Conservation (phyloP, 1,140 invertebrate species). For the Hylaeus volcanicus region DNA sequence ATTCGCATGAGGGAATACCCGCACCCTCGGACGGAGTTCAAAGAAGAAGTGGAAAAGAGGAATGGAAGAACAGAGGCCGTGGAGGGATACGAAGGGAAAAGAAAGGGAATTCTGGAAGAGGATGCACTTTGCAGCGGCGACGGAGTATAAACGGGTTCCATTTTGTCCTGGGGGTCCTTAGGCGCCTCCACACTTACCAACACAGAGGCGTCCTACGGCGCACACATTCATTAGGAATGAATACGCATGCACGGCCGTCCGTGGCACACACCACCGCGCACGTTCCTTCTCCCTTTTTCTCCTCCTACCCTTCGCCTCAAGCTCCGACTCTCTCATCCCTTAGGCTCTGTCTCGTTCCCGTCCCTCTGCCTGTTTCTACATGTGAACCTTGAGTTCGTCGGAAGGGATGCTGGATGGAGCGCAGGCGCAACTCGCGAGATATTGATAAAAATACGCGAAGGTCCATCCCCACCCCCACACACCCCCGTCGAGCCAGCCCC, state of each 20-base stretch:
- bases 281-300: constrained; percentile 22
- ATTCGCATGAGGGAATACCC: constrained; percentile 66
- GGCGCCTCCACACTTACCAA: constrained; percentile 67
- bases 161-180: constrained; percentile 79
- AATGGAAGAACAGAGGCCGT: constrained; percentile 3
- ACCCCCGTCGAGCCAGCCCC: constrained; percentile 66
- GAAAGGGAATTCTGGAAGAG: constrained; percentile 68
- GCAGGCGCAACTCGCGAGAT: constrained; percentile 77
- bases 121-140: constrained; percentile 75
- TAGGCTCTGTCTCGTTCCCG: constrained; percentile 35
- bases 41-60: neutral
- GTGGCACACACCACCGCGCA: constrained; percentile 34
- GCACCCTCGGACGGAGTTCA: constrained; percentile 17
- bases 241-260: constrained; percentile 55
- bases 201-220: constrained; percentile 53
- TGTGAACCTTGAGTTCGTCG: constrained; percentile 66
- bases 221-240: constrained; percentile 72
- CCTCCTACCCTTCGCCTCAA: neutral
- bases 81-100: constrained; percentile 28
- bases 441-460: constrained; percentile 80
- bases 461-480: constrained; percentile 75
- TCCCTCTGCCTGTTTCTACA: constrained; percentile 58
- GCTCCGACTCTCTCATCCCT: neutral
- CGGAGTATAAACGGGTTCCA: constrained; percentile 77
- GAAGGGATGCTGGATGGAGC: constrained; percentile 77